Evolutionary conservation across 1,140 invertebrate species (phyloP).

Genomic region (Laupala kohalensis): DNA sequence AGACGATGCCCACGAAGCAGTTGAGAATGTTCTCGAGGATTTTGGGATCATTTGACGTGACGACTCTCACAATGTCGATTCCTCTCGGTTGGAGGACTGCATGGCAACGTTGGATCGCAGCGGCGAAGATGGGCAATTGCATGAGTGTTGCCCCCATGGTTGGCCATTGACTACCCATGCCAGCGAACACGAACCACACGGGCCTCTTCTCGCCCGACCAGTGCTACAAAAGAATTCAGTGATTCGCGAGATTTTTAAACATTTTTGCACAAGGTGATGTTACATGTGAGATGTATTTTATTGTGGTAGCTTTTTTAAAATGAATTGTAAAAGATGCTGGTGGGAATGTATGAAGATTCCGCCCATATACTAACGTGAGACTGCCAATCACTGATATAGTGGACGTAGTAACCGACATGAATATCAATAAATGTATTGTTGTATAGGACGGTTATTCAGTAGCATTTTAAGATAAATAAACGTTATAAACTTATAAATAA

Average conservation of each 20-base stretch:
- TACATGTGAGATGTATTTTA: background rate
- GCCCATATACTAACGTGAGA: background rate
- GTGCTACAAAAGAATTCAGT: conserved; percentile 17
- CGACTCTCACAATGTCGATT: conserved; percentile 36
- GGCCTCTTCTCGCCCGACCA: conserved; percentile 35
- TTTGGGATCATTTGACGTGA: conserved; percentile 34
- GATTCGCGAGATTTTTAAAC: background rate
- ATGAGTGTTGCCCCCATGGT: conserved; percentile 39
- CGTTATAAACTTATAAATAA: too few species aligned
- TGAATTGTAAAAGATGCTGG: background rate
- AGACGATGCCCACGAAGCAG: conserved; percentile 43
- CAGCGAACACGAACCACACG: conserved; percentile 48
- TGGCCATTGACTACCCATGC: conserved; percentile 51
- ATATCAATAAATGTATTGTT: too few species aligned
- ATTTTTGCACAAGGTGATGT: background rate
- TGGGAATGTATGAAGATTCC: background rate
- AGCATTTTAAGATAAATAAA: too few species aligned
- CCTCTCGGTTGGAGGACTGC: conserved; percentile 23
- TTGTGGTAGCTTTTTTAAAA: background rate
- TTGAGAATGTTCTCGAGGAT: conserved; percentile 36
- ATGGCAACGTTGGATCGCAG: conserved; percentile 32
- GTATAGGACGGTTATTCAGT: too few species aligned
- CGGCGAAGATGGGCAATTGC: conserved; percentile 34
- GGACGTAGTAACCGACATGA: too few species aligned
- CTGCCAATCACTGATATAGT: too few species aligned